Evolutionary conservation across 2,888 invertebrate species (phyloP).

Genomic region (Stratiomys singularior): DNA sequence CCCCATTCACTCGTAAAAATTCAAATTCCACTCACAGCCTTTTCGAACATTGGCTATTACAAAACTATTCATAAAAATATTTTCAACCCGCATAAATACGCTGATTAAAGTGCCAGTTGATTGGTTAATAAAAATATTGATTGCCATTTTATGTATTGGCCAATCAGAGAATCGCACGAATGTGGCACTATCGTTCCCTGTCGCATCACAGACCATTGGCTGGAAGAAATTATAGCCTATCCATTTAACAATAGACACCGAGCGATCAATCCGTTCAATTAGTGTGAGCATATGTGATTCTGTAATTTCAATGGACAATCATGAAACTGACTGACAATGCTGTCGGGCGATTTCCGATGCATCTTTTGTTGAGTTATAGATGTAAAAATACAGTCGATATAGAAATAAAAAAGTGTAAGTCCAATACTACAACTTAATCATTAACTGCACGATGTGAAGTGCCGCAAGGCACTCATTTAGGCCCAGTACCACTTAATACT

Average conservation of each 20-base stretch:
- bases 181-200: not conserved
- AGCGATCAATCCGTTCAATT: constrained; percentile 10
- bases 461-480: not conserved
- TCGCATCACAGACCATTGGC: no score
- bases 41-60: no score
- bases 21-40: no score
- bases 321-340: not conserved
- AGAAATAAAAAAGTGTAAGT: not conserved
- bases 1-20: no score
- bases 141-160: constrained; percentile 9
- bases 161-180: not conserved
- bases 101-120: not conserved
- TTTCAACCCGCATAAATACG: not conserved
- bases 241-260: not conserved
- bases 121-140: constrained; percentile 32
- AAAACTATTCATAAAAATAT: no score
- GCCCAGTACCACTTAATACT: constrained; percentile 1
- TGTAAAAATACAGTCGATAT: not conserved
- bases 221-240: constrained; percentile 6
- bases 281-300: not conserved
- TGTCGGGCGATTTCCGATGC: not conserved
- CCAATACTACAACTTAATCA: not conserved
- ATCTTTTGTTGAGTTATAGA: not conserved
- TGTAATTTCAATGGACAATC: not conserved
- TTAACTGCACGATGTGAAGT: not conserved